Evolutionary conservation across 2,797 vertebrate genomes (phyloP), one percentile per base, ranked within the genome.

Genomic region (Alauda arvensis): DNA sequence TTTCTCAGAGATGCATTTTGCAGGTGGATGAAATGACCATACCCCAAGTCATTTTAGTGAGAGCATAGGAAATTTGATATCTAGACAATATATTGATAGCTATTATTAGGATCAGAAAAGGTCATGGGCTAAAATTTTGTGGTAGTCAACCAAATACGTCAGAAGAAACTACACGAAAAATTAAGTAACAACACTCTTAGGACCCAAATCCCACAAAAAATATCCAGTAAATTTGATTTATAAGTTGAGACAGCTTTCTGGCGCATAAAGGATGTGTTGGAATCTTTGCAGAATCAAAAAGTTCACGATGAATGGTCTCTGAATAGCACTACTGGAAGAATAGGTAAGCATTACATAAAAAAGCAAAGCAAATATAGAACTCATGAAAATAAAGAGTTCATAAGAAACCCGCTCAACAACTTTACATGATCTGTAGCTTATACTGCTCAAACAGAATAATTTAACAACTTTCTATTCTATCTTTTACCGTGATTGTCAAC

Each of bases 371-470:
- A 91, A 84, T 63, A 82, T 1, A 15, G 52, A 88, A 77, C 33
- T 67, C 29, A 43, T 45, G 31, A 80, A 70, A 72, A 86, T 1
- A 69, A 18, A 51, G 26, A 70, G 25, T 69, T 89, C 28, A 12
- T 45, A 62, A 77, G 33, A 85, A 88, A 85, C 26, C n/a, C 57
- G 69, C 69, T 77, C 43, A 94, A 42, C 75, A 90, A 62, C 26
- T 81, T 51, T 43, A 42, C 15, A 75, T 23, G 26, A 77, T 70
- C 72, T 80, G 68, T 52, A 55, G 40, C 31, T 91, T 62, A 14
- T 59, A 62, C 46, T 34, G 49, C 48, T 80, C 76, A 89, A 87
- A 75, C 28, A 87, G 74, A 94, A 81, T 83, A 90, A 91, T 75
- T 77, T 66, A 87, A 46, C 31, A 78, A 46, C 46, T 66, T 83